Base-by-base conservation (phyloP, 1,140 invertebrate genomes). In the Magallana angulata region DNA sequence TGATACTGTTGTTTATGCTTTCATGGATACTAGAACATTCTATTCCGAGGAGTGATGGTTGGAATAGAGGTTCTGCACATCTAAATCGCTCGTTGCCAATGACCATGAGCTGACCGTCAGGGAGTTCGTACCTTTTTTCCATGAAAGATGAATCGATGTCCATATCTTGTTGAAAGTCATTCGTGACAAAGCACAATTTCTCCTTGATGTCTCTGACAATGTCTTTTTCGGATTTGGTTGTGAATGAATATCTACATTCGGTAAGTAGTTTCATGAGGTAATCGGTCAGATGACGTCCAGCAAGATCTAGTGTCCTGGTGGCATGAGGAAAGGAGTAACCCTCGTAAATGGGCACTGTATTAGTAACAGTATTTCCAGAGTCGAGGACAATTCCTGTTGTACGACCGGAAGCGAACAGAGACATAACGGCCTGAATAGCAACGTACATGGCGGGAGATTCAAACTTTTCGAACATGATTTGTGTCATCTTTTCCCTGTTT, bases 241-340 rank as follows among this genome's bases (percentile, higher is more conserved):
- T 98, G 96, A 99, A 99, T 36, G 97, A 97, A 96, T 99, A 99
- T 91, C 98, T 98, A 94, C 98, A 98, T 96, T 99, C 98, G 91
- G 97, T 98, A 90, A 99, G 96, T 95, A 98, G 92, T 96, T 98
- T 98, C 97, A 98, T 98, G 94, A 99, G 96, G 96, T 98, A 99
- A 95, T 98, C 97, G 91, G 98, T 99, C 93, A 99, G 96, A 95
- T 99, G 98, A 92, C 98, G 97, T 87, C 98, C 98, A 92, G 98
- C 98, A 94, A 98, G 96, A 94, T 98, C 97, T 92, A 98, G 94
- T 96, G 98, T 97, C 59, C 97, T 96, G 94, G 98, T 98, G 93
- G 98, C 98, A 91, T 96, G 96, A 14, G 96, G 96, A 16, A 96
- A 92, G 82, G 96, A 96, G 91, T 96, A 96, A 90, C 97, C 97